These are phyloP conservation scores for Eupeodes luniger DNA, from an alignment of 2,888 invertebrate species.

Conservation along the genomic window DNA sequence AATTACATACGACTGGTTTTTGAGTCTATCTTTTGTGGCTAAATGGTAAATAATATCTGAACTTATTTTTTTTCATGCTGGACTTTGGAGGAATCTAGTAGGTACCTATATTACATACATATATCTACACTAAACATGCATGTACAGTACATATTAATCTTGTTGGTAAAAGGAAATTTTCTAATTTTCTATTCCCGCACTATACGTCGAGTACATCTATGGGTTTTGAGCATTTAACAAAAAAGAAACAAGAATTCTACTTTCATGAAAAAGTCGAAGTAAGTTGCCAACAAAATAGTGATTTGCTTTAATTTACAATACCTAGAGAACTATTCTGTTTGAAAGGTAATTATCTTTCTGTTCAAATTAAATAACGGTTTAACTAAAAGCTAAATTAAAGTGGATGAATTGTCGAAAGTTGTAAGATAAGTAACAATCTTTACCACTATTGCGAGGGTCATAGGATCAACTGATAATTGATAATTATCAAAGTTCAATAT, in stretches of 20 bases:
- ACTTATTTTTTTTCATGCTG: conserved; percentile 15
- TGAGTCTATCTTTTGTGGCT: conserved; percentile 33
- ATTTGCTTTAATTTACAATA: no score
- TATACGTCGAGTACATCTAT: conserved; percentile 16
- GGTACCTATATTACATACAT: no score
- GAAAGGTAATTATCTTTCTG: no score
- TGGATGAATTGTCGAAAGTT: no score
- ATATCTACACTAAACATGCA: no score
- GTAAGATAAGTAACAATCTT: no score
- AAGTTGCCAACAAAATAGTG: not conserved
- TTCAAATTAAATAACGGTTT: no score
- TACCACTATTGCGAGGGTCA: no score
- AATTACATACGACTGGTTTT: conserved; percentile 21
- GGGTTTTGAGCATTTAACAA: conserved; percentile 27
- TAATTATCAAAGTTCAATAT: no score
- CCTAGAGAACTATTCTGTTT: no score
- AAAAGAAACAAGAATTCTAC: conserved; percentile 1
- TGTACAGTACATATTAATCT: not conserved
- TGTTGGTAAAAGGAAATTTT: conserved; percentile 35
- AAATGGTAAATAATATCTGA: conserved; percentile 32
- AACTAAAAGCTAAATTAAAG: no score
- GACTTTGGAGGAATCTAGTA: not conserved
- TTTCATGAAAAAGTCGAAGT: not conserved
- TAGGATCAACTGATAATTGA: no score
- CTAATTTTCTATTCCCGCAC: conserved; percentile 50